A percentile compares a stretch with the other conserved stretches of the same genome.
Conservation (phyloP, 1,140 invertebrate genomes). For the Meloidogyne floridensis region DNA sequence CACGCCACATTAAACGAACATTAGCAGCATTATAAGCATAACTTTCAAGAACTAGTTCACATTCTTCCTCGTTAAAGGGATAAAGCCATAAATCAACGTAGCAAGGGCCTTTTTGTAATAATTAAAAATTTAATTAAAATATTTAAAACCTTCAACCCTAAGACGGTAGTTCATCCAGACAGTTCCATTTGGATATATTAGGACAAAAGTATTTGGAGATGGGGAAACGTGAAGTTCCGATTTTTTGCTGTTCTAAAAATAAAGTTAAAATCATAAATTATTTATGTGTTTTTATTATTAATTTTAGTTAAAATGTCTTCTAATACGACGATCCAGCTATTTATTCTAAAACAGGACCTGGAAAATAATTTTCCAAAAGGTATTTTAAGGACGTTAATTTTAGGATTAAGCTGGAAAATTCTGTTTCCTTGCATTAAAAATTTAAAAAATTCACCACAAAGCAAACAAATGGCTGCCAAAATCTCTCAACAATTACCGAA, state of each 20-base stretch:
- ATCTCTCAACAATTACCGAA: constrained; percentile 49
- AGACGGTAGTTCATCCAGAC: constrained; percentile 54
- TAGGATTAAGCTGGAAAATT: background rate
- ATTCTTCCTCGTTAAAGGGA: constrained; percentile 54
- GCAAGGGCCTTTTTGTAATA: constrained; percentile 18
- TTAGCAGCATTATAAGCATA: constrained; percentile 65
- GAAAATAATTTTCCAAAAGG: no score
- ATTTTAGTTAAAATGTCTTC: no score
- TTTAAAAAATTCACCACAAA: constrained; percentile 29
- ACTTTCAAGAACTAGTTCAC: constrained; percentile 56
- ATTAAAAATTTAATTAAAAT: constrained; percentile 31
- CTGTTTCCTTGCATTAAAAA: background rate
- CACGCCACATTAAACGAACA: constrained; percentile 61
- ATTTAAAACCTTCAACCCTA: constrained; percentile 47
- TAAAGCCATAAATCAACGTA: constrained; percentile 50
- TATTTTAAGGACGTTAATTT: no score
- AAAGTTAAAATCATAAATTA: no score
- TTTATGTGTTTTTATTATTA: no score
- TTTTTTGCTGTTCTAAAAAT: constrained; percentile 44
- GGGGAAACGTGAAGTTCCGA: constrained; percentile 48
- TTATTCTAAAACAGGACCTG: no score
- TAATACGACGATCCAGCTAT: no score
- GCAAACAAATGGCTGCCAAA: constrained; percentile 53
- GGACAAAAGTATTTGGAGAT: constrained; percentile 53
- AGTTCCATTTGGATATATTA: constrained; percentile 55